Evolutionary conservation across 2,888 invertebrate genomes (phyloP).

Genomic region (Camponotus fellah): DNA sequence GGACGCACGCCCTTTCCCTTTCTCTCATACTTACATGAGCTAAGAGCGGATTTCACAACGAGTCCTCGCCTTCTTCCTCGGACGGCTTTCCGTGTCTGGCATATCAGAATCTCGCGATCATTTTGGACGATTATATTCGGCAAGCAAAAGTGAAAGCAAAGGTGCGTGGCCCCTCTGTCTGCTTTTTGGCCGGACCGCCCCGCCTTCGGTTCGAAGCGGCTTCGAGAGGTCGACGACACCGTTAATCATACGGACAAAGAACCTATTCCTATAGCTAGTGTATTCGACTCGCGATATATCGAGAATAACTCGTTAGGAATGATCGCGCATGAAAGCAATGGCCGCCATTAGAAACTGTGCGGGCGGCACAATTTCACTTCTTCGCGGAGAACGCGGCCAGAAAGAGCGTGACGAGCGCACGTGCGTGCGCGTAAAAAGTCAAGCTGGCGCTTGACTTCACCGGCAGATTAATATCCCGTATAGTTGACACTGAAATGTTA

Average conservation of each 20-base stretch:
- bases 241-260: constrained; percentile 75
- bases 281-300: constrained; percentile 22
- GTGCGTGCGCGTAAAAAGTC: constrained; percentile 36
- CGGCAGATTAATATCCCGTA: neutral
- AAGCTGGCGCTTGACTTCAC: constrained; percentile 4
- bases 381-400: constrained; percentile 51
- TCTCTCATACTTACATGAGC: constrained; percentile 15
- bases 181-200: constrained; percentile 78
- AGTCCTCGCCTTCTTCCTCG: constrained; percentile 47
- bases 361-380: constrained; percentile 62
- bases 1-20: constrained; percentile 26
- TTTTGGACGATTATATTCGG: constrained; percentile 70
- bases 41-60: constrained; percentile 54
- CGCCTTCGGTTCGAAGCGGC: constrained; percentile 64
- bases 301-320: constrained; percentile 29
- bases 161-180: constrained; percentile 71
- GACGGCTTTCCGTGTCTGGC: constrained; percentile 47
- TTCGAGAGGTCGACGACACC: constrained; percentile 83
- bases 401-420: constrained; percentile 47
- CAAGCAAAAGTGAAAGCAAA: constrained; percentile 83
- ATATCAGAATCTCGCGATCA: constrained; percentile 67
- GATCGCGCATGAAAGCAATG: constrained; percentile 24
- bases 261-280: constrained; percentile 48
- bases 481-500: neutral
- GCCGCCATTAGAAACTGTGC: constrained; percentile 57